Percentiles rank a stretch among this genome's conserved stretches.
Conservation (phyloP, 2,797 vertebrate genomes). For the Siniperca undulata region DNA sequence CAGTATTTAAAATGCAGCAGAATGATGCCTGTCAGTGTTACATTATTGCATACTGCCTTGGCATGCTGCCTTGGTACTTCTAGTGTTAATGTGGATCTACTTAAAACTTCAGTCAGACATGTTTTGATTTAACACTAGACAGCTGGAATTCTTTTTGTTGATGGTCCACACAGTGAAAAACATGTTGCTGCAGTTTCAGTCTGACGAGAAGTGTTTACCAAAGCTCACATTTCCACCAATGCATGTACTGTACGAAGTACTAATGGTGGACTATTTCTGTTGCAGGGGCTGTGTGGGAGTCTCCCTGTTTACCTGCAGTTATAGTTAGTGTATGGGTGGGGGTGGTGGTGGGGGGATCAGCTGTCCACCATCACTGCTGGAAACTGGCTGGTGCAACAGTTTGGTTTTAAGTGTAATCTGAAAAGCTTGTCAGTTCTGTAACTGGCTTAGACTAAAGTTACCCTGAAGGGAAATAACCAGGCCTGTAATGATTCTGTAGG, state of each 20-base stretch:
- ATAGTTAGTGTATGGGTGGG: background rate
- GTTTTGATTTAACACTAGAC: slow-evolving; percentile 25
- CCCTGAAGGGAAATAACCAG: slow-evolving; percentile 25
- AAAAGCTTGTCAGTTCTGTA: slow-evolving; percentile 37
- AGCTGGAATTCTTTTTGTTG: slow-evolving; percentile 20
- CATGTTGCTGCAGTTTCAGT: slow-evolving; percentile 48
- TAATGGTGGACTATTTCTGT: slow-evolving; percentile 61
- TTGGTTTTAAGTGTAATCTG: slow-evolving; percentile 54
- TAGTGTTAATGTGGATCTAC: background rate
- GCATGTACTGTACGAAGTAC: slow-evolving; percentile 13
- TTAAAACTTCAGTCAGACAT: slow-evolving; percentile 8
- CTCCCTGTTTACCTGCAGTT: slow-evolving; percentile 61
- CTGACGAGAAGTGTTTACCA: slow-evolving; percentile 63
- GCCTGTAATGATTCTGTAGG: slow-evolving; percentile 6
- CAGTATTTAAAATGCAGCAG: no score
- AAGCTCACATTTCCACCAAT: slow-evolving; percentile 48
- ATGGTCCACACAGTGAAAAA: slow-evolving; percentile 37
- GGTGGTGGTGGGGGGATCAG: slow-evolving; percentile 7
- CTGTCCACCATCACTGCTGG: slow-evolving; percentile 35
- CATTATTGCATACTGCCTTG: no score
- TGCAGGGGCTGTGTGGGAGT: slow-evolving; percentile 24
- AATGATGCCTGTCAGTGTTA: no score
- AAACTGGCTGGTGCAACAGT: slow-evolving; percentile 63
- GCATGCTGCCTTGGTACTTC: no score
- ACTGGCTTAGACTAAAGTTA: slow-evolving; percentile 39